A percentile compares a stretch with the other conserved stretches of the same genome.
Conservation (phyloP, 2,797 vertebrate genomes). For the Muscicapa comitata region DNA sequence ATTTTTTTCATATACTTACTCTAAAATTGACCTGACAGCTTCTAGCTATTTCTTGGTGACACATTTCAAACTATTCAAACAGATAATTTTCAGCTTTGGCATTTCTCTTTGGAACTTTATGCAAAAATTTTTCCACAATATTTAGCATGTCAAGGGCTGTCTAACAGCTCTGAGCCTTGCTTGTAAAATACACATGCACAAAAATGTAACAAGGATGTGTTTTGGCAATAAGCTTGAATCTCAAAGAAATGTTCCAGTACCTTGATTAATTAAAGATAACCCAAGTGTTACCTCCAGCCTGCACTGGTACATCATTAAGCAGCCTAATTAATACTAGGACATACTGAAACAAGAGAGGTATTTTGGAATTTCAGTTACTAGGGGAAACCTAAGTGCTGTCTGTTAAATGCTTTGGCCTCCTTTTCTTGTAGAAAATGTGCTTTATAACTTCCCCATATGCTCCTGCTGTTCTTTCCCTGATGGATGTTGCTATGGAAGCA, state of each 20-base stretch:
- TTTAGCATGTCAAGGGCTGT: conserved; percentile 59
- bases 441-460: conserved; percentile 58
- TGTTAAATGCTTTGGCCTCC: conserved; percentile 57
- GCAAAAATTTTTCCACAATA: background rate
- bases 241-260: conserved; percentile 43
- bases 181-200: background rate
- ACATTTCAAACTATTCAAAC: conserved; percentile 37
- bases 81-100: conserved; percentile 27
- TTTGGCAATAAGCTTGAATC: conserved; percentile 50
- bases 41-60: conserved; percentile 16
- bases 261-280: conserved; percentile 62
- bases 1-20: background rate
- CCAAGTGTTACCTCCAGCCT: conserved; percentile 34
- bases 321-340: conserved; percentile 60
- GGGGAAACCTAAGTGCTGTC: conserved; percentile 45
- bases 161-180: background rate
- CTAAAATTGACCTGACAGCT: conserved; percentile 45
- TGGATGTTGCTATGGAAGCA: conserved; percentile 73
- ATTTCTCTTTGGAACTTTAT: conserved; percentile 32
- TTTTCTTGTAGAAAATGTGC: conserved; percentile 59
- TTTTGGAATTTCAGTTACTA: conserved; percentile 52
- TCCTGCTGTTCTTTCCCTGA: conserved; percentile 55
- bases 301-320: conserved; percentile 35
- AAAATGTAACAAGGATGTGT: background rate
- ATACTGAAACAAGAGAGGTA: conserved; percentile 43